Percentiles rank a stretch among this genome's conserved stretches.
These are phyloP conservation scores for Lytechinus pictus DNA, from an alignment of 35 echinoderm and acorn worm species.

Conservation along the genomic window DNA sequence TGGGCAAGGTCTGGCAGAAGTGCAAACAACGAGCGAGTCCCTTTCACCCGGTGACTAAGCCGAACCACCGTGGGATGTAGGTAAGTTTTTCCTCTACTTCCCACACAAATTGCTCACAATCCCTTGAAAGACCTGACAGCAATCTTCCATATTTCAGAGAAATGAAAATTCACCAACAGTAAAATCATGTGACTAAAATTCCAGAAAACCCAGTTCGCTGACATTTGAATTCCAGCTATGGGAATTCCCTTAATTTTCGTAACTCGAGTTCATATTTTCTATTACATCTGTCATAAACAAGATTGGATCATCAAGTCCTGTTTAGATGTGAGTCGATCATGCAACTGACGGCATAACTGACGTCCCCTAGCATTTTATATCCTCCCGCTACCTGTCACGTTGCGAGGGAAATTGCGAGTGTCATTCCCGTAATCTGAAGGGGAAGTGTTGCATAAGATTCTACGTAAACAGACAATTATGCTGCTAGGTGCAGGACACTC, in stretches of 20 bases:
- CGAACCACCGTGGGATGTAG: not conserved
- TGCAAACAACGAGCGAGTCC: no score
- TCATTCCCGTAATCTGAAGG: not conserved
- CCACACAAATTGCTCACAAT: not conserved
- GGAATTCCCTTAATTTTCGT: not conserved
- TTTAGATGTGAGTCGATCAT: not conserved
- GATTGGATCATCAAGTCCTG: not conserved
- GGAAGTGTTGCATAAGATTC: conserved; percentile 40
- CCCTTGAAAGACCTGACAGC: not conserved
- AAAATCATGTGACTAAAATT: no score
- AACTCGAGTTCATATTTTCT: no score
- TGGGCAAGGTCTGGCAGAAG: not conserved
- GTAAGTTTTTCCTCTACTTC: not conserved
- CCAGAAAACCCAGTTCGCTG: not conserved
- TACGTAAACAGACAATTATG: conserved; percentile 2
- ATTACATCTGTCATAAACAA: not conserved
- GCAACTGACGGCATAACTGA: not conserved
- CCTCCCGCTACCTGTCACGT: not conserved
- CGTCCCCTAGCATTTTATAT: not conserved
- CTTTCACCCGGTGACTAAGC: not conserved
- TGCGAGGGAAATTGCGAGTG: not conserved
- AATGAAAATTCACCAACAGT: not conserved
- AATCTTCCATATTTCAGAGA: not conserved
- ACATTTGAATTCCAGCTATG: not conserved
- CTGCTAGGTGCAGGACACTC: not conserved